Evolutionary conservation across 2,888 invertebrate species (phyloP).

Genomic region (Ferrisia virgata): DNA sequence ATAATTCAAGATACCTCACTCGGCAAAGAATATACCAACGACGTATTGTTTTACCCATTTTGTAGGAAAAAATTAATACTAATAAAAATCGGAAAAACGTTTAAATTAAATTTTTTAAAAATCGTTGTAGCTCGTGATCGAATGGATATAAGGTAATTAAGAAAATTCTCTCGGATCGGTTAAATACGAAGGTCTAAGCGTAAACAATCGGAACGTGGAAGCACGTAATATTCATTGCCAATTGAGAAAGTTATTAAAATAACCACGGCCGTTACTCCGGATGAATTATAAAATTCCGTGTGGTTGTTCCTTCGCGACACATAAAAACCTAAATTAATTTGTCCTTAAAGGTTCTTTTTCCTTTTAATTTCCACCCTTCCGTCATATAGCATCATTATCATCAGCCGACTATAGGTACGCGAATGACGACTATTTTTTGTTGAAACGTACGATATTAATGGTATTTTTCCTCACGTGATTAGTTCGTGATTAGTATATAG

Average conservation of each 20-base stretch:
- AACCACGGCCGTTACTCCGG: slow-evolving; percentile 20
- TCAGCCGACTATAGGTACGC: no score
- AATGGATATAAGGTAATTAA: no score
- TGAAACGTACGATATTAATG: neutral
- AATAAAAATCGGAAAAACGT: no score
- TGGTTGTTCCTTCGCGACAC: neutral
- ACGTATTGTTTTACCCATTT: no score
- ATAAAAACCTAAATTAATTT: neutral
- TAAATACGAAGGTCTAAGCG: neutral
- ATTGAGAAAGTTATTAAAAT: slow-evolving; percentile 21
- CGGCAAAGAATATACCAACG: neutral
- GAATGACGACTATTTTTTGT: no score
- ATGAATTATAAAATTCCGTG: slow-evolving; percentile 26
- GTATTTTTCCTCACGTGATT: neutral
- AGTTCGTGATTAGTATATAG: neutral
- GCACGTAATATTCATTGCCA: slow-evolving; percentile 17
- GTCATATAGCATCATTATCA: neutral
- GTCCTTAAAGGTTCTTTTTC: neutral
- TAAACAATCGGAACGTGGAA: slow-evolving; percentile 10
- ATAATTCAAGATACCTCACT: no score
- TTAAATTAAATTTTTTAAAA: neutral
- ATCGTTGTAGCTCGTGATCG: neutral
- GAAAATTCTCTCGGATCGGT: neutral
- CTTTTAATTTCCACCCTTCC: neutral
- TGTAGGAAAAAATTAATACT: no score